phyloP scores from a whole-genome alignment of 2,113 vertebrate species.

The Aegypius monachus region DNA sequence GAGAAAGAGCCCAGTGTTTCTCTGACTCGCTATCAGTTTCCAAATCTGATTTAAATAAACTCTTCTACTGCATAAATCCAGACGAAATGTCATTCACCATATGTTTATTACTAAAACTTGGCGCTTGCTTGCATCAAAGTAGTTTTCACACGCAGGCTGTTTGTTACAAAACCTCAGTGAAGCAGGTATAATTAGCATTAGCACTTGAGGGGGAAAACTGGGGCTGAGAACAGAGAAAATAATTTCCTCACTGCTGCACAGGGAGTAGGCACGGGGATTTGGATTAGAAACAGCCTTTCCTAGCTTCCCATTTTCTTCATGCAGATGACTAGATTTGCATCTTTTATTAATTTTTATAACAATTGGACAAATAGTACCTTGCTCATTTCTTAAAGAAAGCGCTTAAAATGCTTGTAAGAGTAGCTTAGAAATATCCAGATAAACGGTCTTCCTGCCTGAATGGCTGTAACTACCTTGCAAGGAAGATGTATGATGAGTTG shows the following conservation, averaged over 20 bases:
- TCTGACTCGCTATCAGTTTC: neutral
- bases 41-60: conserved; percentile 51
- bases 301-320: neutral
- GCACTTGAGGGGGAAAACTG: conserved; percentile 1
- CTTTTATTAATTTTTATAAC: conserved; percentile 17
- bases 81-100: conserved; percentile 52
- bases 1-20: neutral
- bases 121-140: conserved; percentile 24
- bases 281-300: neutral
- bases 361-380: neutral
- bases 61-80: conserved; percentile 27
- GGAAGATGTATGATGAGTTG: neutral
- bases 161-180: conserved; percentile 49
- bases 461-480: neutral
- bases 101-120: conserved; percentile 65
- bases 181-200: conserved; percentile 61
- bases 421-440: conserved; percentile 14
- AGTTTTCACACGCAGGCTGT: conserved; percentile 40
- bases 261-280: neutral
- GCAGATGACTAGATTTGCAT: neutral
- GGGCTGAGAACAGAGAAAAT: conserved; percentile 11
- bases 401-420: conserved; percentile 18
- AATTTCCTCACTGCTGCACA: conserved; percentile 6
- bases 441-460: neutral
- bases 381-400: conserved; percentile 3